phyloP scores from a whole-genome alignment of 2,113 vertebrate species.

The Ictalurus punctatus region DNA sequence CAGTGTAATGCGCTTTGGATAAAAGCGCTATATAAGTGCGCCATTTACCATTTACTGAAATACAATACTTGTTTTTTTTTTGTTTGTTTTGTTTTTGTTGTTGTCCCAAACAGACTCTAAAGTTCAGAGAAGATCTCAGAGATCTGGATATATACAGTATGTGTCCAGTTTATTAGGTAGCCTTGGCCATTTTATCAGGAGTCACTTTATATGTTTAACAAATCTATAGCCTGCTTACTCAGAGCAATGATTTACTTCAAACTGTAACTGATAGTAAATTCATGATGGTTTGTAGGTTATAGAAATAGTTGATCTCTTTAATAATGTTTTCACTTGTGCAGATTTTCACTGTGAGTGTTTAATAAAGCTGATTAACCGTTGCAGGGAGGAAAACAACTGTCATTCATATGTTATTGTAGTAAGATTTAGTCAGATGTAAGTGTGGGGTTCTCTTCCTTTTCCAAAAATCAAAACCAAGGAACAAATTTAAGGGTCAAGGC shows the following conservation, averaged over 20 bases:
- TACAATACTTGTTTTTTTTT: neutral
- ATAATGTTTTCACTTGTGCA: neutral
- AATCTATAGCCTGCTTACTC: neutral
- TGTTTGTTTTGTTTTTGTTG: too few species aligned
- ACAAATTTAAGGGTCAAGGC: neutral
- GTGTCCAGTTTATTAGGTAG: neutral
- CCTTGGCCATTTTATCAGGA: neutral
- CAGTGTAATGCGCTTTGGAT: too few species aligned
- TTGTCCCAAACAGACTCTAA: too few species aligned
- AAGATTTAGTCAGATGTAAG: neutral
- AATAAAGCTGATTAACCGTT: neutral
- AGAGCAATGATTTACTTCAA: neutral
- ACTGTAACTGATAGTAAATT: neutral
- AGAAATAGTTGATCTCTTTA: neutral
- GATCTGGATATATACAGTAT: neutral
- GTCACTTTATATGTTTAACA: neutral
- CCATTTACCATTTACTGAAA: neutral
- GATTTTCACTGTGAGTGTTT: neutral
- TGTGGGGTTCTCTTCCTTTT: neutral
- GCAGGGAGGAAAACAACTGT: neutral
- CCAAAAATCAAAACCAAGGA: neutral
- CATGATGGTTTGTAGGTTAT: neutral
- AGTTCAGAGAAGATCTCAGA: too few species aligned
- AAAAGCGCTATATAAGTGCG: too few species aligned
- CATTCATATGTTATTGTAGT: neutral